Evolutionary conservation across 2,888 invertebrate genomes (phyloP), one percentile per base, ranked within the genome.

Genomic region (Hypsopygia costalis): DNA sequence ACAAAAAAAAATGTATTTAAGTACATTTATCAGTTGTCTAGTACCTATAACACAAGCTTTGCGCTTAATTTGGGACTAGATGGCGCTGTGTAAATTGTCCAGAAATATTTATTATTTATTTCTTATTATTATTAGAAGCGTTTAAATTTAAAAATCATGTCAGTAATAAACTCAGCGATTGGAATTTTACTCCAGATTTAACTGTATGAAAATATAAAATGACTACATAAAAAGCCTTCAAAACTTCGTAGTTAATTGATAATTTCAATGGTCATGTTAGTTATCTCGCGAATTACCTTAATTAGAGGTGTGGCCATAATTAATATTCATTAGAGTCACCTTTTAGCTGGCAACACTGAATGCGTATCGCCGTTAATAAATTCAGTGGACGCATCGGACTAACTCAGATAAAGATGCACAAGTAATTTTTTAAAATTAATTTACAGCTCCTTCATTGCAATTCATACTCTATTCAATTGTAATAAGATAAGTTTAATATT

Each of bases 321-420:
- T 86, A 86, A 88, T 88, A 86, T 87, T 83, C 86, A 86, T 87
- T 88, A 82, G 81, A 82, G 81, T 81, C 85, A 79, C 81, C 82
- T 86, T 83, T 85, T 78, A 85, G 79, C 70, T 74, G 67, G 79
- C 77, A 78, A 85, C 85, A 83, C 76, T 78, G 80, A 83, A 82
- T 76, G 81, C 85, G 83, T 87, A 88, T 87, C 88, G 85, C 82
- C 74, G 85, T 86, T 82, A 86, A 88, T 88, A 87, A 88, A 88
- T 88, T 85, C 81, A 75, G 74, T 69, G 73, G 62, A 67, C 70
- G 79, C 81, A 81, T 78, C 76, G 76, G 70, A 67, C 74, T 74
- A 75, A 74, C 56, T 62, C 73, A 73, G 83, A 85, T 86, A 86
- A 86, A 82, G 83, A 76, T 76, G 75, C 76, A 71, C 67, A 70